phyloP scores from a whole-genome alignment of 2,113 vertebrate genomes.

The Nerophis ophidion region DNA sequence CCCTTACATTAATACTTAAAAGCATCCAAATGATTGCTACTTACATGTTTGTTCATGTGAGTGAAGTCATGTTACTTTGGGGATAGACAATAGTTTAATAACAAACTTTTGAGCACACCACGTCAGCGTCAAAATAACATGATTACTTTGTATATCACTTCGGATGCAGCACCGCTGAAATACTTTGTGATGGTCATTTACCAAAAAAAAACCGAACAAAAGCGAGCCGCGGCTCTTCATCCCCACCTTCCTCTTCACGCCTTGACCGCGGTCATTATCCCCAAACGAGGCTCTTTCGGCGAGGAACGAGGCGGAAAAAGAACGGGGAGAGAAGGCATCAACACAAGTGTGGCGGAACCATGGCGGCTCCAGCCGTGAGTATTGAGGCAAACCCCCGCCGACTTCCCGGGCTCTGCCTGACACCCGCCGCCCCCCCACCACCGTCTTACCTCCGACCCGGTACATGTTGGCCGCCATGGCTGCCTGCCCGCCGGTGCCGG shows the following conservation, averaged over 20 bases:
- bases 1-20: too few species aligned
- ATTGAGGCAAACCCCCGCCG: conserved; percentile 2
- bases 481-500: conserved; percentile 63
- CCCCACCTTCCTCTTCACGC: conserved; percentile 61
- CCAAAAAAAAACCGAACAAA: background rate
- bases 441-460: conserved; percentile 79
- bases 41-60: too few species aligned
- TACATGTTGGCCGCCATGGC: conserved; percentile 84
- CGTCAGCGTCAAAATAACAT: background rate
- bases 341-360: background rate
- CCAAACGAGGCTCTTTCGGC: too few species aligned
- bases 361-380: conserved; percentile 25
- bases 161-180: conserved; percentile 6
- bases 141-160: conserved; percentile 11
- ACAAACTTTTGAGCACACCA: background rate
- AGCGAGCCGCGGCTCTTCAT: conserved; percentile 58
- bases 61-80: too few species aligned
- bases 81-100: conserved; percentile 15
- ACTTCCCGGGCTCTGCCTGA: background rate
- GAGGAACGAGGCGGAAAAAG: conserved; percentile 34
- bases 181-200: conserved; percentile 7
- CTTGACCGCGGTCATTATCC: conserved; percentile 56
- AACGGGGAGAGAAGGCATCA: conserved; percentile 44
- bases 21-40: too few species aligned
- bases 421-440: background rate